Conservation (phyloP, 2,888 invertebrate species). For the Chouioia cunea region DNA sequence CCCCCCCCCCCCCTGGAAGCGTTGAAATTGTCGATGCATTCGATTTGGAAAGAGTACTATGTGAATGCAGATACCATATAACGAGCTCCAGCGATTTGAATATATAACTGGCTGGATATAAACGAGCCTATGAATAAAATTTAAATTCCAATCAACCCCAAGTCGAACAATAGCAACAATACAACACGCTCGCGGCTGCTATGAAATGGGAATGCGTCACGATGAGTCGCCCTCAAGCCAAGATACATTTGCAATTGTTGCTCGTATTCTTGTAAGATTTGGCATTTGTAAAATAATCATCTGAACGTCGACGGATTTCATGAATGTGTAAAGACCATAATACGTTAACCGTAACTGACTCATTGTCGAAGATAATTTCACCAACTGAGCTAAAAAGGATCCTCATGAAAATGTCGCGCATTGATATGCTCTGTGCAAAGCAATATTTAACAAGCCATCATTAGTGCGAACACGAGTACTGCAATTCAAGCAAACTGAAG, state of each 20-base stretch:
- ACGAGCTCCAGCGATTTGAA: constrained; percentile 61
- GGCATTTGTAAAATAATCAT: too few species aligned
- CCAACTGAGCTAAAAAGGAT: too few species aligned
- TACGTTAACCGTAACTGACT: too few species aligned
- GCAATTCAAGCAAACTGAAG: constrained; percentile 26
- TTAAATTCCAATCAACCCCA: constrained; percentile 66
- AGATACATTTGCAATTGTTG: constrained; percentile 29
- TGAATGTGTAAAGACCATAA: too few species aligned
- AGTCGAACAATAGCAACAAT: constrained; percentile 60
- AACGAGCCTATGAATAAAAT: constrained; percentile 68
- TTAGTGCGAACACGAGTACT: constrained; percentile 16
- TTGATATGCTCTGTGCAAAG: not conserved
- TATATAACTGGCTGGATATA: constrained; percentile 67
- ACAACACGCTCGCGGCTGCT: constrained; percentile 24
- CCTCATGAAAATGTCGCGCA: constrained; percentile 1
- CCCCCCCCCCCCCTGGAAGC: not conserved
- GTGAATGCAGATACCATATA: constrained; percentile 27
- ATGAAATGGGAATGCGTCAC: not conserved
- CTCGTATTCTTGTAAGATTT: too few species aligned
- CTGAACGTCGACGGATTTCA: too few species aligned
- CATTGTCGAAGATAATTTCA: too few species aligned
- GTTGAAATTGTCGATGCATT: not conserved
- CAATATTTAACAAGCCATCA: constrained; percentile 19
- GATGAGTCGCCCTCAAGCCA: constrained; percentile 4
- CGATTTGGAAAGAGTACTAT: constrained; percentile 20